Evolutionary conservation across 2,113 vertebrate genomes (phyloP).

Genomic region (Choloepus hoffmanni): DNA sequence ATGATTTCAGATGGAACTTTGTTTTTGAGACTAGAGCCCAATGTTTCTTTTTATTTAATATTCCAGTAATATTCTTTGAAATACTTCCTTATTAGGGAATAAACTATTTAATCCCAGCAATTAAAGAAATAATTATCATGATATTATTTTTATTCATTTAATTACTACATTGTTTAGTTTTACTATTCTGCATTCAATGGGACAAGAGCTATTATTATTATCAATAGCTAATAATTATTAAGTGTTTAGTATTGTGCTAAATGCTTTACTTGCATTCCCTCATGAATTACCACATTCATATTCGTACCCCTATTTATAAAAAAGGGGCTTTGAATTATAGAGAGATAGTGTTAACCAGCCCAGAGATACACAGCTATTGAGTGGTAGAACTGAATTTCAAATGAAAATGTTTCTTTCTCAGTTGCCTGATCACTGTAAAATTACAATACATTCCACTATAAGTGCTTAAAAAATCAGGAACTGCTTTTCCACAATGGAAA

Average conservation of each 20-base stretch:
- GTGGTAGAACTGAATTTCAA: not conserved
- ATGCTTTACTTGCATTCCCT: not conserved
- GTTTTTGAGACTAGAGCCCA: slow-evolving; percentile 2
- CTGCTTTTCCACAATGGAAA: not conserved
- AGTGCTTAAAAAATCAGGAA: slow-evolving; percentile 22
- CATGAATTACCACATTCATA: not conserved
- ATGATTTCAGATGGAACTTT: not conserved
- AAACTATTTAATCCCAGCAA: not conserved
- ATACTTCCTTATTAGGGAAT: slow-evolving; percentile 23
- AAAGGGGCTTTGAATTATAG: slow-evolving; percentile 32
- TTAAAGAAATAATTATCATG: slow-evolving; percentile 14
- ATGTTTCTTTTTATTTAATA: slow-evolving; percentile 24
- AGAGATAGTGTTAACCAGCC: slow-evolving; percentile 3
- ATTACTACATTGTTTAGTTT: not conserved
- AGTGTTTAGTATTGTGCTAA: not conserved
- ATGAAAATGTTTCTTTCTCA: slow-evolving; percentile 4
- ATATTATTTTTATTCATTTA: not conserved
- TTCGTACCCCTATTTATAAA: not conserved
- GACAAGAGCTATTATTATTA: not conserved
- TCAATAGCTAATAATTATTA: not conserved
- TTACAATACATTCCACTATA: not conserved
- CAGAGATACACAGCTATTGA: not conserved
- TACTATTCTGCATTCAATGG: not conserved
- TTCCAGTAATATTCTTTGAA: not conserved
- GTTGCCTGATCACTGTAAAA: not conserved